These are phyloP conservation scores for Poecilus cupreus DNA, from an alignment of 2,888 invertebrate genomes.

Conservation along the genomic window DNA sequence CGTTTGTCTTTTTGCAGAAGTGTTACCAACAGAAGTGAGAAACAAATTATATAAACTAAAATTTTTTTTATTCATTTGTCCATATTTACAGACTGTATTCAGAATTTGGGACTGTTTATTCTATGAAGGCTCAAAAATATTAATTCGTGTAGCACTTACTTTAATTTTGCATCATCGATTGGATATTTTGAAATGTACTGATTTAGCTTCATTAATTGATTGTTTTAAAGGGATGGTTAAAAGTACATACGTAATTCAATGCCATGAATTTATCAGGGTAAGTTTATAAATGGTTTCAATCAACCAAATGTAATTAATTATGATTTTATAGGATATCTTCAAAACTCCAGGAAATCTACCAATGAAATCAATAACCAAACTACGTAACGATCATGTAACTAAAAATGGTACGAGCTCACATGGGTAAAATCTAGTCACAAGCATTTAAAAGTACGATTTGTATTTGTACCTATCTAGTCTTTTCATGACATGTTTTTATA, in stretches of 20 bases:
- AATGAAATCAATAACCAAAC: slow-evolving; percentile 78
- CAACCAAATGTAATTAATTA: neutral
- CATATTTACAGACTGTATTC: slow-evolving; percentile 82
- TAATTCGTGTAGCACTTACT: slow-evolving; percentile 91
- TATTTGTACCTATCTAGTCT: slow-evolving; percentile 54
- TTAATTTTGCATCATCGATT: slow-evolving; percentile 84
- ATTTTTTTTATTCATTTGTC: slow-evolving; percentile 12
- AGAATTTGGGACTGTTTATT: slow-evolving; percentile 97
- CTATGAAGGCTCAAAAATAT: slow-evolving; percentile 94
- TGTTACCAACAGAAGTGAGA: slow-evolving; percentile 88
- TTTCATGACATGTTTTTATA: slow-evolving; percentile 57
- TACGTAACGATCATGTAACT: slow-evolving; percentile 74
- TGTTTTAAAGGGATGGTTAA: slow-evolving; percentile 89
- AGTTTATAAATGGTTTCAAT: neutral
- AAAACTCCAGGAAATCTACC: slow-evolving; percentile 87
- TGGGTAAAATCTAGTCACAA: slow-evolving; percentile 42
- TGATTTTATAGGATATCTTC: slow-evolving; percentile 85
- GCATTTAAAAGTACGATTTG: slow-evolving; percentile 14
- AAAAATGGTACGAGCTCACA: slow-evolving; percentile 37
- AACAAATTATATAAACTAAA: slow-evolving; percentile 2
- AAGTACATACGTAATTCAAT: slow-evolving; percentile 86
- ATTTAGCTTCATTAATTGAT: slow-evolving; percentile 87
- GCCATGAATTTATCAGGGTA: slow-evolving; percentile 86
- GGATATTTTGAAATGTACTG: slow-evolving; percentile 84
- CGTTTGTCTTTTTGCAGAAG: slow-evolving; percentile 94